Evolutionary conservation across 2,888 invertebrate species (phyloP).

Genomic region (Thereva unica): DNA sequence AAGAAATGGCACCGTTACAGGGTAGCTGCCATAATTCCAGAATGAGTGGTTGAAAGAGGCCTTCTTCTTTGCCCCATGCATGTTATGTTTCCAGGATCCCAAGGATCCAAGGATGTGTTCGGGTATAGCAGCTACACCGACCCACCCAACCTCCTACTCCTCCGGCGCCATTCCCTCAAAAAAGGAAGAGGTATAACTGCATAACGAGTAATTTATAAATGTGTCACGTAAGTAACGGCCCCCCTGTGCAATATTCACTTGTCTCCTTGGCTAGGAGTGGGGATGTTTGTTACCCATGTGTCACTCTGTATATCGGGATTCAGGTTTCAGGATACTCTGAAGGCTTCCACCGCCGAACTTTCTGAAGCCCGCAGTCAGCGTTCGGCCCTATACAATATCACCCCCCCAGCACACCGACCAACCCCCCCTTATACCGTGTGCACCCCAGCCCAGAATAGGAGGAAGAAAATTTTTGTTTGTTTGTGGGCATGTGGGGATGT

Average conservation of each 20-base stretch:
- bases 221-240: slow-evolving; percentile 46
- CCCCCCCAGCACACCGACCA: slow-evolving; percentile 5
- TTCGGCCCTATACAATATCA: slow-evolving; percentile 9
- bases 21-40: slow-evolving; percentile 36
- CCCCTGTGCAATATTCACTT: slow-evolving; percentile 45
- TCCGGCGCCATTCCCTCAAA: not conserved
- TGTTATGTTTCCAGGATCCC: slow-evolving; percentile 23
- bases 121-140: too few species aligned
- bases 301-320: slow-evolving; percentile 20
- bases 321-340: not conserved
- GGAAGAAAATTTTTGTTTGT: slow-evolving; percentile 6
- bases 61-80: slow-evolving; percentile 16
- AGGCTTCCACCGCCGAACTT: too few species aligned
- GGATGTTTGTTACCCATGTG: slow-evolving; percentile 39
- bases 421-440: not conserved
- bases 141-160: too few species aligned
- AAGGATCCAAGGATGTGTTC: not conserved
- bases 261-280: slow-evolving; percentile 16
- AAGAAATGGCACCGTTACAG: slow-evolving; percentile 10
- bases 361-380: slow-evolving; percentile 3
- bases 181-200: slow-evolving; percentile 38
- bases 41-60: slow-evolving; percentile 25
- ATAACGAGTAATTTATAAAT: slow-evolving; percentile 46
- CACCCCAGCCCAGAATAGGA: too few species aligned
- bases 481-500: not conserved